Conservation (phyloP, 2,888 invertebrate genomes). For the Arctia plantaginis region DNA sequence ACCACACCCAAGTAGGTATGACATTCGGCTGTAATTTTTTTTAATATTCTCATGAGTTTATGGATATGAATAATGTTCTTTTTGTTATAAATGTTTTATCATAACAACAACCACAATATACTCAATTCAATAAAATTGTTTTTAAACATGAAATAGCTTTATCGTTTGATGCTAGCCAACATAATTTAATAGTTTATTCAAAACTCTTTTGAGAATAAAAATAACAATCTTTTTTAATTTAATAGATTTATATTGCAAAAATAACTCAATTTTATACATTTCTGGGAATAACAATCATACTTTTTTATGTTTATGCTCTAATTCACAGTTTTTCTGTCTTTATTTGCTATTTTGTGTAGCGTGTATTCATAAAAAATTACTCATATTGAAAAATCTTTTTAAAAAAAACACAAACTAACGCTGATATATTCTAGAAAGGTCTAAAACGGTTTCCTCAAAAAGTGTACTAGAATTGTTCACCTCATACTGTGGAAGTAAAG, state of each 20-base stretch:
- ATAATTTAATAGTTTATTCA: neutral
- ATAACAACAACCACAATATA: too few relatives aligned
- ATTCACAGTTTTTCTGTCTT: neutral
- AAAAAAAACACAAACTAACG: too few relatives aligned
- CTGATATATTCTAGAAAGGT: neutral
- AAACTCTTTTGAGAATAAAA: neutral
- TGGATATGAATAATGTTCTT: neutral
- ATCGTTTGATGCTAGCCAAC: neutral
- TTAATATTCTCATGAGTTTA: slow-evolving; percentile 3
- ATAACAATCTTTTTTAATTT: too few relatives aligned
- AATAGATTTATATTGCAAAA: too few relatives aligned
- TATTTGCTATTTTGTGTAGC: neutral
- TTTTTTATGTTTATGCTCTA: neutral
- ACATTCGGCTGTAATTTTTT: slow-evolving; percentile 35
- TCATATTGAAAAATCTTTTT: too few relatives aligned
- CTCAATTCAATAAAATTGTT: too few relatives aligned
- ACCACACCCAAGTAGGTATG: slow-evolving; percentile 45
- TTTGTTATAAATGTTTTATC: neutral
- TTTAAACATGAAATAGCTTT: too few relatives aligned
- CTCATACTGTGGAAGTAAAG: neutral
- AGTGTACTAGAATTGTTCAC: neutral
- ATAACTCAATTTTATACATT: neutral
- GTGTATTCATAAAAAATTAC: too few relatives aligned
- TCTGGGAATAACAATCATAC: neutral
- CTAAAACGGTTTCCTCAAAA: neutral